These are phyloP conservation scores for Eumerus sabulonum DNA, from an alignment of 2,888 invertebrate species.

Conservation along the genomic window DNA sequence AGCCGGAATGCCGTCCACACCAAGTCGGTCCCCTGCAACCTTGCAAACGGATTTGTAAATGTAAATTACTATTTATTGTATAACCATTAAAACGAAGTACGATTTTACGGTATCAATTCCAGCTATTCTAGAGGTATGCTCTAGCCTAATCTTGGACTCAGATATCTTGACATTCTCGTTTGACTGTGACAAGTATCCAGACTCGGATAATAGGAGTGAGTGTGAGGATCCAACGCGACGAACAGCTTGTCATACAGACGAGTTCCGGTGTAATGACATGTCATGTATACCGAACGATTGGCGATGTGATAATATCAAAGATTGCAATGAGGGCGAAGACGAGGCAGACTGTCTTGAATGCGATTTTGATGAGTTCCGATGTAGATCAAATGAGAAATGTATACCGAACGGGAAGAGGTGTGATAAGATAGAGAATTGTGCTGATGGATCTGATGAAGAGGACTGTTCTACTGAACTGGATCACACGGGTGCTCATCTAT, in stretches of 20 bases:
- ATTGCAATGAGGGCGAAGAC: constrained; percentile 79
- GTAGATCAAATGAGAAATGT: constrained; percentile 80
- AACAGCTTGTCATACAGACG: constrained; percentile 80
- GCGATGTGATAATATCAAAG: constrained; percentile 80
- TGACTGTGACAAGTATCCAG: constrained; percentile 82
- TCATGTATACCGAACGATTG: constrained; percentile 83
- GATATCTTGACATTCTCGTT: constrained; percentile 81
- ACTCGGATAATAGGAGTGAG: constrained; percentile 79
- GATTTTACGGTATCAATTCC: constrained; percentile 70
- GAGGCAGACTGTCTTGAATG: constrained; percentile 79
- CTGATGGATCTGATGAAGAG: constrained; percentile 83
- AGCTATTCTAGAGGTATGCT: constrained; percentile 84
- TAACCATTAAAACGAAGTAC: constrained; percentile 25
- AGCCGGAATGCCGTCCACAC: constrained; percentile 84
- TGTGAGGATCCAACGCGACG: constrained; percentile 81
- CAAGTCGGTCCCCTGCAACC: constrained; percentile 82
- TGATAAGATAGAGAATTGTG: constrained; percentile 83
- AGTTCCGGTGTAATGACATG: constrained; percentile 82
- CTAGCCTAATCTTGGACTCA: constrained; percentile 81
- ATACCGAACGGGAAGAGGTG: constrained; percentile 82
- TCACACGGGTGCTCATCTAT: constrained; percentile 73
- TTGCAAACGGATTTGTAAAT: constrained; percentile 84
- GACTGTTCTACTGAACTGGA: constrained; percentile 80
- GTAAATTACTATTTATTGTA: constrained; percentile 78
- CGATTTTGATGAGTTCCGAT: constrained; percentile 79